Conservation (phyloP, 1,140 invertebrate species). For the Acromyrmex echinatior region DNA sequence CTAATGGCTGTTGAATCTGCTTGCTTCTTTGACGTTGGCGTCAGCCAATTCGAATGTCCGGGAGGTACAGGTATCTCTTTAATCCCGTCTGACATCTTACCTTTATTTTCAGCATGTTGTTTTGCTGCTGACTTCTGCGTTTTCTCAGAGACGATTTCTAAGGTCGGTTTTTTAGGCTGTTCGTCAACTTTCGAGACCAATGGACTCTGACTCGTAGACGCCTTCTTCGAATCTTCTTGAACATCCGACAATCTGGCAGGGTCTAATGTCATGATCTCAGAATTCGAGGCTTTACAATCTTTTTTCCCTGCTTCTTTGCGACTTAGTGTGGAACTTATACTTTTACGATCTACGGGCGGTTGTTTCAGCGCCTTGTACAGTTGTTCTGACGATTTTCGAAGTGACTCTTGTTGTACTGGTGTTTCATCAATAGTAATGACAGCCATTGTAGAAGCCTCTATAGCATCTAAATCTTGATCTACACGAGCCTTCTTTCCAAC, state of each 20-base stretch:
- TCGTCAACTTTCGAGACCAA: slow-evolving; percentile 39
- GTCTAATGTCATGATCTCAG: slow-evolving; percentile 16
- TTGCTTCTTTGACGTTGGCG: slow-evolving; percentile 81
- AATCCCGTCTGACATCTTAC: slow-evolving; percentile 56
- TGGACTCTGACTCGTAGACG: slow-evolving; percentile 15
- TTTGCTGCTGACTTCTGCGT: slow-evolving; percentile 53
- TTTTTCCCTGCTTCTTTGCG: slow-evolving; percentile 38
- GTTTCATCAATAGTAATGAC: slow-evolving; percentile 79
- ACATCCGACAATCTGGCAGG: not conserved
- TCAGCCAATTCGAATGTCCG: slow-evolving; percentile 82
- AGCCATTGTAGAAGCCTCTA: slow-evolving; percentile 81
- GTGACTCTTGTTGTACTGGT: slow-evolving; percentile 31
- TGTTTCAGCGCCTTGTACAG: slow-evolving; percentile 80
- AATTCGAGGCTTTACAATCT: slow-evolving; percentile 16
- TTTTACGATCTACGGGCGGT: slow-evolving; percentile 68
- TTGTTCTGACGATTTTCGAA: slow-evolving; percentile 73
- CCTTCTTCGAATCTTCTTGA: slow-evolving; percentile 12
- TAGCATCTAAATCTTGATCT: slow-evolving; percentile 80
- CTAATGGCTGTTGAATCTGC: slow-evolving; percentile 69
- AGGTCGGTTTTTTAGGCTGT: slow-evolving; percentile 39
- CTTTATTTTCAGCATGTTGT: slow-evolving; percentile 37
- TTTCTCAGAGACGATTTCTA: slow-evolving; percentile 52
- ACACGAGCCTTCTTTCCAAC: slow-evolving; percentile 77
- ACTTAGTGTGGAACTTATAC: not conserved
- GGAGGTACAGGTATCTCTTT: slow-evolving; percentile 68